A percentile compares a stretch with the other conserved stretches of the same genome.
Conservation (phyloP, 2,888 invertebrate genomes). For the Ormyrus labotus region DNA sequence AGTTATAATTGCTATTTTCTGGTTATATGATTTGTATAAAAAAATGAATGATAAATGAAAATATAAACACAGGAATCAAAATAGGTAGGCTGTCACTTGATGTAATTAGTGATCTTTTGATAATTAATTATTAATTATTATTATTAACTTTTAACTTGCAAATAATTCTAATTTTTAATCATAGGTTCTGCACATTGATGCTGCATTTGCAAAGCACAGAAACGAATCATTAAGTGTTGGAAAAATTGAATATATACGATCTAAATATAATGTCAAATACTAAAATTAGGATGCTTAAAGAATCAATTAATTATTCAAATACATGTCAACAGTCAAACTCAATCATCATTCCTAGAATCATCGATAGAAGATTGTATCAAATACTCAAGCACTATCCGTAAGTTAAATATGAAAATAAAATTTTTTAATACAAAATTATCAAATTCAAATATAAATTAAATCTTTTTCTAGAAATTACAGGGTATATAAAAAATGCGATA, state of each 20-base stretch:
- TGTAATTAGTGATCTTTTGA: neutral
- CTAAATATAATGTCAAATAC: slow-evolving; percentile 13
- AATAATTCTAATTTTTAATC: neutral
- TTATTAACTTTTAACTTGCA: neutral
- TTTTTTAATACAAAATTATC: neutral
- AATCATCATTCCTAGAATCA: too few relatives aligned
- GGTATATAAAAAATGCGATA: slow-evolving; percentile 5
- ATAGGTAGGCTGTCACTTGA: too few relatives aligned
- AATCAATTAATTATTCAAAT: neutral
- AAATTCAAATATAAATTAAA: neutral
- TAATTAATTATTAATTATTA: neutral
- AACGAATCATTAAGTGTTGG: neutral
- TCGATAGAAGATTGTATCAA: neutral
- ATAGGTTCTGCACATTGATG: slow-evolving; percentile 9
- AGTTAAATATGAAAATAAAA: neutral
- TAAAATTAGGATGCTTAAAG: neutral
- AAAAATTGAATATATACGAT: neutral
- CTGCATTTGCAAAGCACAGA: neutral
- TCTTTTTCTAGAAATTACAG: neutral
- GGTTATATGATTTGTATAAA: too few relatives aligned
- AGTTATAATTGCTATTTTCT: too few relatives aligned
- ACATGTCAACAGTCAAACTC: too few relatives aligned
- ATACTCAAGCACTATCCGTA: neutral
- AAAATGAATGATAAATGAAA: too few relatives aligned
- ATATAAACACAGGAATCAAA: too few relatives aligned